Base-by-base conservation (phyloP, 2,888 invertebrate species). In the Mantis religiosa region DNA sequence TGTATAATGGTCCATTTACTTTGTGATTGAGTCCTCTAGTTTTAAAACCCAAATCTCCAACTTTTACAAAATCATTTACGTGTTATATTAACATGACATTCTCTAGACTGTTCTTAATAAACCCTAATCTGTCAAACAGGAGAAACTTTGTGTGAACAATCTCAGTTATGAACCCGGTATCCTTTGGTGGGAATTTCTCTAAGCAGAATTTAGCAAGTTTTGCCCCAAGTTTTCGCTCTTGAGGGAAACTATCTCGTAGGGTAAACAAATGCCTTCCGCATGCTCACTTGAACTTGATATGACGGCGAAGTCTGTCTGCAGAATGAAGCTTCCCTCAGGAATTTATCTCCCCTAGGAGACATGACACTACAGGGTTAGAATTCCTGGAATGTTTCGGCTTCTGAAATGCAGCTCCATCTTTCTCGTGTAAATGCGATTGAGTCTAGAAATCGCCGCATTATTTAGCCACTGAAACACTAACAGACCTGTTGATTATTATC, bases 261-360 rank as follows among this genome's bases (percentile, higher is more conserved):
- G 54, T 71, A 71, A 71, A 25, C 54, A 71, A 71, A 71, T 71
- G 54, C 25, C 25, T 25, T 3, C 54, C 54, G 20, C 20, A 71
- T 71, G 54, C 54, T 71, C 25, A 25, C 54, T 71, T 71, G 20
- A 71, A 71, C 54, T 71, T 71, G 54, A 71, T 71, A 71, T 71
- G 54, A 71, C 54, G 54, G 54, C 41, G 41, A 71, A 71, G 25
- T 27, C 86, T 81, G 86, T 81, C 28, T 28, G 28, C 27, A 81
- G 27, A 83, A 89, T 85, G 86, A 84, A 87, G 87, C 86, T 84
- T 83, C 89, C 86, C 89, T n/a, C 81, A 89, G 89, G 89, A 89
- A 87, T 89, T 83, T 83, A 54, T 15, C 28, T 71, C 30, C 87
- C 84, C 83, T 28, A 88, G 34, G 28, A 85, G 88, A 84, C 84